Conservation (phyloP, 2,888 invertebrate genomes). For the Thelaira solivaga region DNA sequence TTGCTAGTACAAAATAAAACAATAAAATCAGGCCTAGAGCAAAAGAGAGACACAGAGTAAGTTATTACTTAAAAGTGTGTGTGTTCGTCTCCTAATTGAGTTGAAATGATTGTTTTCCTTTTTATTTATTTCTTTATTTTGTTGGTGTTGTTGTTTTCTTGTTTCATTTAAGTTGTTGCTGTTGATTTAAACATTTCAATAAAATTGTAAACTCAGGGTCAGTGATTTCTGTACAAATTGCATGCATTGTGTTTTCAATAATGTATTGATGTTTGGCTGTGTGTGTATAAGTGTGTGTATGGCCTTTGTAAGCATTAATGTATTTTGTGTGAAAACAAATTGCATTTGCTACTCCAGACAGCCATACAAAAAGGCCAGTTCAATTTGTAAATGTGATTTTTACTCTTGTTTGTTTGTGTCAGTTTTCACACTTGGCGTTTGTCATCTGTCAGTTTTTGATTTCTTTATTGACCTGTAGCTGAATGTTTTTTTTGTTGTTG, state of each 20-base stretch:
- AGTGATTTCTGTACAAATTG: not conserved
- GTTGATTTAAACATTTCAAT: slow-evolving; percentile 32
- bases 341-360: not conserved
- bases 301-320: too few relatives aligned
- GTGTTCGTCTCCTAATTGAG: slow-evolving; percentile 21
- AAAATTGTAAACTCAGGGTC: slow-evolving; percentile 31
- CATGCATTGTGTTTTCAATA: not conserved
- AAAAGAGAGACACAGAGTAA: too few relatives aligned
- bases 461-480: slow-evolving; percentile 6
- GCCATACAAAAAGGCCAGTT: not conserved
- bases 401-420: not conserved
- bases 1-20: not conserved
- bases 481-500: too few relatives aligned
- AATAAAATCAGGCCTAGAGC: too few relatives aligned
- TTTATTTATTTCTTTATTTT: slow-evolving; percentile 5
- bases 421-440: slow-evolving; percentile 26
- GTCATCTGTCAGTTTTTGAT: slow-evolving; percentile 5
- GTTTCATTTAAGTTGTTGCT: slow-evolving; percentile 6
- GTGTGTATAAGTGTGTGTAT: not conserved
- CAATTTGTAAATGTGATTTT: slow-evolving; percentile 3
- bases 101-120: slow-evolving; percentile 17
- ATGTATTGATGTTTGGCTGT: not conserved
- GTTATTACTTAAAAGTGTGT: slow-evolving; percentile 7
- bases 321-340: not conserved
- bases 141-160: not conserved